Evolutionary conservation across 2,113 vertebrate genomes (phyloP).

Genomic region (Abramis brama): DNA sequence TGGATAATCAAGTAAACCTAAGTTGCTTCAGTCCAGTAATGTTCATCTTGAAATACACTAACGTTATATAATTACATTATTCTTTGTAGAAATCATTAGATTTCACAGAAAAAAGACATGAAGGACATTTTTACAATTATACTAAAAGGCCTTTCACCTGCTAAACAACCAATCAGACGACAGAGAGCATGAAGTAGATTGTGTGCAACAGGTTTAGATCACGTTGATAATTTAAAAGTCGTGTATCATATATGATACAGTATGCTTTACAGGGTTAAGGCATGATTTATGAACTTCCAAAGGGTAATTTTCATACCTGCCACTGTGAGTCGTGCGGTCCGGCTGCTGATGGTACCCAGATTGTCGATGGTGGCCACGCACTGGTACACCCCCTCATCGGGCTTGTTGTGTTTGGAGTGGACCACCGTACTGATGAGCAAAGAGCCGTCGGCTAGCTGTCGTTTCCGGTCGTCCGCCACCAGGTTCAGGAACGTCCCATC

Average conservation of each 20-base stretch:
- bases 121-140: background rate
- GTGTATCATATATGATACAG: background rate
- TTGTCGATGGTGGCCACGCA: constrained; percentile 93
- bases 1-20: no score
- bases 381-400: constrained; percentile 94
- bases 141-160: background rate
- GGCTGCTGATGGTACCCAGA: constrained; percentile 93
- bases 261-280: background rate
- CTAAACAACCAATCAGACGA: background rate
- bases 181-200: background rate
- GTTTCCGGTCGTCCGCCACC: constrained; percentile 87
- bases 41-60: background rate
- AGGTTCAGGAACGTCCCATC: constrained; percentile 92
- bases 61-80: no score
- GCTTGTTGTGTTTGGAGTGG: constrained; percentile 96
- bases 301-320: constrained; percentile 78
- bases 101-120: background rate
- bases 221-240: background rate
- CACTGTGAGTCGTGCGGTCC: constrained; percentile 87
- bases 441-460: constrained; percentile 87
- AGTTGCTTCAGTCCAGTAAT: background rate
- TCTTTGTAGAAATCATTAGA: no score
- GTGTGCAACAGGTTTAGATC: background rate
- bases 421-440: constrained; percentile 86
- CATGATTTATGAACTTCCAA: background rate